Evolutionary conservation across 2,797 vertebrate species (phyloP).

Genomic region (Chelmon rostratus): DNA sequence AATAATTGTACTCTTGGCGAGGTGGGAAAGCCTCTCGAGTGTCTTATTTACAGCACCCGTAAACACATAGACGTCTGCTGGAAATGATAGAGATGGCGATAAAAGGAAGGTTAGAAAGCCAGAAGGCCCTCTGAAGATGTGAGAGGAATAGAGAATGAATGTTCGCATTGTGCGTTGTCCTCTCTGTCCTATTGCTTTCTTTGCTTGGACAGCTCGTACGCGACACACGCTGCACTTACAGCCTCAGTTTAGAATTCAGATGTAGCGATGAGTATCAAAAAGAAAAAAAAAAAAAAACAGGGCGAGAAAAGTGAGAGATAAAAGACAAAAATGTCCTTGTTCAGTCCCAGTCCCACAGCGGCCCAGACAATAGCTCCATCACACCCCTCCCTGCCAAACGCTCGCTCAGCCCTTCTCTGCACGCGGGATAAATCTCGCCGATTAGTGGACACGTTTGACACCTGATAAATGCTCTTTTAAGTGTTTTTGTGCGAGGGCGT

Average conservation of each 20-base stretch:
- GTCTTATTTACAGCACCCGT: not conserved
- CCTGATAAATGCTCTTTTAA: conserved; percentile 25
- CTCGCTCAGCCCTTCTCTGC: conserved; percentile 4
- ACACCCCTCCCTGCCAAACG: conserved; percentile 27
- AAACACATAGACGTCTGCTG: conserved; percentile 21
- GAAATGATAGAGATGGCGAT: not conserved
- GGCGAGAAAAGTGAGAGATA: conserved; percentile 1
- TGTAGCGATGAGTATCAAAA: not conserved
- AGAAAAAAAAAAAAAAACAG: not conserved
- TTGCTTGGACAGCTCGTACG: not conserved
- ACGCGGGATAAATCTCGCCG: conserved; percentile 1
- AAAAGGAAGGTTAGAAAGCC: conserved; percentile 9
- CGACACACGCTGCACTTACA: conserved; percentile 5
- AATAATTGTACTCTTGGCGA: not conserved
- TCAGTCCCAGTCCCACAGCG: conserved; percentile 23
- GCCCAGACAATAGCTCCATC: conserved; percentile 45
- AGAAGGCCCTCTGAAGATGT: not conserved
- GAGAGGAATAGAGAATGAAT: not conserved
- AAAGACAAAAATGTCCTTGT: conserved; percentile 48
- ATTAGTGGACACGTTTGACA: conserved; percentile 43
- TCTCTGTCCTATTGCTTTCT: not conserved
- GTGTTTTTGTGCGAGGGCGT: not conserved
- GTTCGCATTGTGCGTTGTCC: not conserved
- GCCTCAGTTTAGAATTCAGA: conserved; percentile 22
- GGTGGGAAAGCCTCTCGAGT: not conserved